Evolutionary conservation across 2,888 invertebrate genomes (phyloP).

Genomic region (Saturnia japonica): DNA sequence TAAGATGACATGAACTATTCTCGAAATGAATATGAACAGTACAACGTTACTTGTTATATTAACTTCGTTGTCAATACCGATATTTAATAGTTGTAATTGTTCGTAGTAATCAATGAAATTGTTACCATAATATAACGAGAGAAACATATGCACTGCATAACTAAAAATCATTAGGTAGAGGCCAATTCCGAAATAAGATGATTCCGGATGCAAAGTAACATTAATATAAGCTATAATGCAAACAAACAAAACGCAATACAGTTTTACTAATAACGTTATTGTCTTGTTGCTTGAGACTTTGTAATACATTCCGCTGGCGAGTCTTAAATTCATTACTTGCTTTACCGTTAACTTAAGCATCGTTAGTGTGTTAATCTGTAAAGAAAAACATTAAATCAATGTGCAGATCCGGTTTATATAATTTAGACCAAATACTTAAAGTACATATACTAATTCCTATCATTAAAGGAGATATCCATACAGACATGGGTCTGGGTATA

Average conservation of each 20-base stretch:
- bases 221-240: background rate
- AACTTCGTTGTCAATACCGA: background rate
- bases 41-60: background rate
- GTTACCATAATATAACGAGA: background rate
- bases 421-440: no score
- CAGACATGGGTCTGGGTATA: no score
- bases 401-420: no score
- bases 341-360: conserved; percentile 1
- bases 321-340: background rate
- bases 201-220: no score
- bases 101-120: background rate
- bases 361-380: conserved; percentile 25
- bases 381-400: no score
- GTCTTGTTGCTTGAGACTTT: no score
- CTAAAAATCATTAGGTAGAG: background rate
- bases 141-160: no score
- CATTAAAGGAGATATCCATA: no score
- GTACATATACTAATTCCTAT: no score
- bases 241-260: background rate
- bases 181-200: background rate
- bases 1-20: background rate
- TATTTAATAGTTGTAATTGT: background rate
- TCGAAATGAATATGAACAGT: background rate
- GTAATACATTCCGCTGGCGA: no score
- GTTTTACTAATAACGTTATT: background rate